phyloP scores from a whole-genome alignment of 2,888 invertebrate species.

The Leptinotarsa juncta region DNA sequence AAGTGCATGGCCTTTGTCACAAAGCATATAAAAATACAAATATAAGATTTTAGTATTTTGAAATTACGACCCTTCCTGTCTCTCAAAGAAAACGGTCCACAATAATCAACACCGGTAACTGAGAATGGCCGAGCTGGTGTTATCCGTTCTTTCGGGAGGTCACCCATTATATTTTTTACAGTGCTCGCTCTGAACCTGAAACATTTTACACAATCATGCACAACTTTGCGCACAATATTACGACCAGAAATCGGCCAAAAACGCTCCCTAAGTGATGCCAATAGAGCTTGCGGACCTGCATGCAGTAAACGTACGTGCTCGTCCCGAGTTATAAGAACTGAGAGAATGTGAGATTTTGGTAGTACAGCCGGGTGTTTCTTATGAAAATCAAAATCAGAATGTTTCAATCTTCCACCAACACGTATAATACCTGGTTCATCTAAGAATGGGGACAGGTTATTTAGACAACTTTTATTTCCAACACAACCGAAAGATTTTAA shows the following conservation, averaged over 20 bases:
- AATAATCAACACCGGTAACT: not conserved
- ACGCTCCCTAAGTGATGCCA: slow-evolving; percentile 14
- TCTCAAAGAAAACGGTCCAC: not conserved
- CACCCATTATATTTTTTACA: not conserved
- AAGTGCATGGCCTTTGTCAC: not conserved
- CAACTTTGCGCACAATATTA: not conserved
- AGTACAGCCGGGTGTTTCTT: slow-evolving; percentile 33
- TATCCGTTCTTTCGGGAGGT: not conserved
- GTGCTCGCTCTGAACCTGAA: slow-evolving; percentile 1
- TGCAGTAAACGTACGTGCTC: slow-evolving; percentile 24
- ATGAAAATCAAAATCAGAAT: slow-evolving; percentile 17
- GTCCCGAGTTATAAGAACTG: slow-evolving; percentile 22
- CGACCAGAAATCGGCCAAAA: slow-evolving; percentile 7
- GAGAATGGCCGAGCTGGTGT: not conserved
- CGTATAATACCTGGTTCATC: too few relatives aligned
- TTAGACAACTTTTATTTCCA: too few relatives aligned
- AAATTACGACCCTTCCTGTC: not conserved
- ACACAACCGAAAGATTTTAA: too few relatives aligned
- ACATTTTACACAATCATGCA: slow-evolving; percentile 13
- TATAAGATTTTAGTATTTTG: not conserved
- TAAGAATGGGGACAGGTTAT: not conserved
- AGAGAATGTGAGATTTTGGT: slow-evolving; percentile 31
- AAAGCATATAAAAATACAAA: not conserved
- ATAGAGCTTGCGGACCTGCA: slow-evolving; percentile 31
- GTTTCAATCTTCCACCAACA: slow-evolving; percentile 13